Conservation (phyloP, 2,888 invertebrate genomes). For the Leptogaster cylindrica region DNA sequence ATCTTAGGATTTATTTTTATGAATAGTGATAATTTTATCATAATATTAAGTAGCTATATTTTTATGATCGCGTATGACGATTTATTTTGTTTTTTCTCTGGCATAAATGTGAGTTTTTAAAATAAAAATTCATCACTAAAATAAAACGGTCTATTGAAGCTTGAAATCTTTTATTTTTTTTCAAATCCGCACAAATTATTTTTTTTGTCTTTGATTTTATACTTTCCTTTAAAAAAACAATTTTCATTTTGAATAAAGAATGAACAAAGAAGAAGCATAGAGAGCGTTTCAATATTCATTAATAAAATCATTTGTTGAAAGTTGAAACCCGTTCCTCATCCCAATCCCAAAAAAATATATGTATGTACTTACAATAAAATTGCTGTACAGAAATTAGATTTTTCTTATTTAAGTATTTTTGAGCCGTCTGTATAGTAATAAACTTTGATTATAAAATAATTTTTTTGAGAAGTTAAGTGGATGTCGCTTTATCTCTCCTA, state of each 20-base stretch:
- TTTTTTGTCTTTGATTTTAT: neutral
- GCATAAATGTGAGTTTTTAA: constrained; percentile 43
- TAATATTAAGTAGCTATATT: constrained; percentile 42
- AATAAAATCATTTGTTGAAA: too few species aligned
- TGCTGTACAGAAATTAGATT: too few species aligned
- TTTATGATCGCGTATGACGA: constrained; percentile 40
- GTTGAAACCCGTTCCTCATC: too few species aligned
- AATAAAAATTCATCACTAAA: constrained; percentile 40
- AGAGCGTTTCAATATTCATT: neutral
- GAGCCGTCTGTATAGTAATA: too few species aligned
- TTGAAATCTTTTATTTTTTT: neutral
- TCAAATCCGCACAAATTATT: neutral
- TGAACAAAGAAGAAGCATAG: neutral
- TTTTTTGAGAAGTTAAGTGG: too few species aligned
- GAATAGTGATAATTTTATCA: constrained; percentile 39
- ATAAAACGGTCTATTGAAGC: constrained; percentile 41
- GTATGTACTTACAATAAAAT: too few species aligned
- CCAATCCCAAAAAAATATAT: too few species aligned
- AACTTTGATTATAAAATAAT: too few species aligned
- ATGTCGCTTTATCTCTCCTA: too few species aligned
- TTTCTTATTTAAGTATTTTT: too few species aligned
- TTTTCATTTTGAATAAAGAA: neutral
- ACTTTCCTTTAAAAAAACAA: too few species aligned
- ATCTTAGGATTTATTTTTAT: constrained; percentile 41
- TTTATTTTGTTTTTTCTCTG: constrained; percentile 37